Base-by-base conservation (phyloP, 2,113 vertebrate genomes). In the Pampusana beccarii region DNA sequence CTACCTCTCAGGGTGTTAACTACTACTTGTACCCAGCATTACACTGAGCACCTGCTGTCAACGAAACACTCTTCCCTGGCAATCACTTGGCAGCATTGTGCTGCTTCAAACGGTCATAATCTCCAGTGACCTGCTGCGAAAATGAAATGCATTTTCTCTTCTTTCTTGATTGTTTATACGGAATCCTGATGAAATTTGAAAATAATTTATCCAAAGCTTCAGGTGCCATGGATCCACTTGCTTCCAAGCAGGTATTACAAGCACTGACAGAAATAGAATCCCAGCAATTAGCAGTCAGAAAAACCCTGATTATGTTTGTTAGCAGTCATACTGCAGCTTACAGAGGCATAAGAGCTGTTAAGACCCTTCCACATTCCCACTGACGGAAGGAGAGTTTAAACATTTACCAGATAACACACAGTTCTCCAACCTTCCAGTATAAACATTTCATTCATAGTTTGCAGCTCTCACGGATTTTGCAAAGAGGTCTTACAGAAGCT, bases 91-190 rank as follows among this genome's bases (percentile, higher is more conserved):
- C 44, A 57, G 86, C 50, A 71, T 29, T 94, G 67, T 90, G 90
- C 44, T 87, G 40, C 69, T 96, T 95, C 91, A 96, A 95, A 97
- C 51, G 88, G 91, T 86, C 86, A 83, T 71, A 57, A 26, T 96
- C 74, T 91, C 82, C 80, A 93, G 64, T 44, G 67, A 78, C 91
- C 77, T 33, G 65, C 84, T 51, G 80, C 18, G 64, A 97, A 97
- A 97, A 97, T 84, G 84, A 97, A 97, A 94, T 10, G 25, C 9
- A 34, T 92, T 97, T 96, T 92, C 82, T 92, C 78, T 42, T 93
- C 38, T 42, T 88, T 82, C 70, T 75, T 87, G 46, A 46, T 90
- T 93, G 65, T 88, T 97, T 81, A 67, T 83, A 69, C 48, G 57
- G 81, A 96, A 83, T 87, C 84, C 25, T 36, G 92, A 42, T 42